A percentile compares a stretch with the other conserved stretches of the same genome.
These are phyloP conservation scores for Picus viridis DNA, from an alignment of 2,797 vertebrate species.

Conservation along the genomic window DNA sequence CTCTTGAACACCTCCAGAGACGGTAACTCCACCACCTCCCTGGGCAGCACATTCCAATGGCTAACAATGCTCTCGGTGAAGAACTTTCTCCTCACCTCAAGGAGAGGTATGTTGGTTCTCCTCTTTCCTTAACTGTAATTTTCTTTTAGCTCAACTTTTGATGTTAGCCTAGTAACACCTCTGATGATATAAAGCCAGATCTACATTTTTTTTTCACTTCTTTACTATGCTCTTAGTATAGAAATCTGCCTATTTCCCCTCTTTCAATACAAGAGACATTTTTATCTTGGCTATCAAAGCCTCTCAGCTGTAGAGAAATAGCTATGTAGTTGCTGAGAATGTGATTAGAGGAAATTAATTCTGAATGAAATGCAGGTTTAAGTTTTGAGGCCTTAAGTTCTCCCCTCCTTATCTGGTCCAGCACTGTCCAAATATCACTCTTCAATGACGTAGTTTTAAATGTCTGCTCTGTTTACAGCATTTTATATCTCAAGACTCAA, in stretches of 20 bases:
- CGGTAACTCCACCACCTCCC: no score
- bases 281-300: not conserved
- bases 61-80: no score
- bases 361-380: constrained; percentile 28
- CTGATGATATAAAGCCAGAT: not conserved
- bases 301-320: not conserved
- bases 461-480: not conserved
- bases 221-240: not conserved
- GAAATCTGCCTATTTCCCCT: not conserved
- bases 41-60: no score
- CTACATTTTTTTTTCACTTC: not conserved
- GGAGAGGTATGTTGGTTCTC: not conserved
- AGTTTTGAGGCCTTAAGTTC: not conserved
- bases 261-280: not conserved
- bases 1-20: no score
- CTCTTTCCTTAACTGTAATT: not conserved
- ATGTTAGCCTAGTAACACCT: not conserved
- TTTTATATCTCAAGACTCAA: not conserved
- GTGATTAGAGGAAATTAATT: constrained; percentile 61
- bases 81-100: no score
- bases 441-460: not conserved
- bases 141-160: not conserved
- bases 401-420: not conserved
- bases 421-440: not conserved
- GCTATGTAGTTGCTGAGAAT: not conserved